A percentile compares a stretch with the other conserved stretches of the same genome.
phyloP scores from a whole-genome alignment of 2,113 vertebrate genomes.

The Brachyistius frenatus region DNA sequence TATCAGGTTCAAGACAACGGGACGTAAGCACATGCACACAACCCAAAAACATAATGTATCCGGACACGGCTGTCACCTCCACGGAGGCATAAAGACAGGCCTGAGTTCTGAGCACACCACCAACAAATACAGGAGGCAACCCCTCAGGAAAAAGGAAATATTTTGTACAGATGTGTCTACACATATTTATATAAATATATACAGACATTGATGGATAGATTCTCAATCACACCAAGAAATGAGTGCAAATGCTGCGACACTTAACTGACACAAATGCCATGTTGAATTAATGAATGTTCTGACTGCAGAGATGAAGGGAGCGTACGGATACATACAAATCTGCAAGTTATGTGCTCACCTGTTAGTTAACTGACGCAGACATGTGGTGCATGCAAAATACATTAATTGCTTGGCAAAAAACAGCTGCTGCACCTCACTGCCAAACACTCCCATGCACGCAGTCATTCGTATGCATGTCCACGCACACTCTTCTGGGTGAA shows the following conservation, averaged over 20 bases:
- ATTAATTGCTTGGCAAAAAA: conserved; percentile 42
- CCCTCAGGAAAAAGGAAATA: no score
- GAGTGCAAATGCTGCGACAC: not conserved
- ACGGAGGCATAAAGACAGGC: no score
- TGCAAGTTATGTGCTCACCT: conserved; percentile 56
- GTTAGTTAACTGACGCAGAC: conserved; percentile 7
- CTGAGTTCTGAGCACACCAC: no score
- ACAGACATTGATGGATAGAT: no score
- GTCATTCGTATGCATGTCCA: conserved; percentile 22
- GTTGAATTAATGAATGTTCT: conserved; percentile 36
- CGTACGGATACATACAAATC: conserved; percentile 61
- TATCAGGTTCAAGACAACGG: no score
- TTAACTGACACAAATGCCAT: conserved; percentile 22
- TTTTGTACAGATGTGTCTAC: no score
- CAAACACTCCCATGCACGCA: conserved; percentile 36
- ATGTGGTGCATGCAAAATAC: conserved; percentile 49
- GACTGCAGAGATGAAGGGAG: conserved; percentile 22
- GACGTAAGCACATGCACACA: no score
- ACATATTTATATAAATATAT: no score
- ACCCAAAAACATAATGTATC: no score
- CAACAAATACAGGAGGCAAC: no score
- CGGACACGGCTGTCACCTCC: no score
- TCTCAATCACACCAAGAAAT: not conserved
- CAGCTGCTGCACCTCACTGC: conserved; percentile 54
- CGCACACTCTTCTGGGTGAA: conserved; percentile 22